Conservation (phyloP, 2,113 vertebrate species). For the Neolamprologus sp. region DNA sequence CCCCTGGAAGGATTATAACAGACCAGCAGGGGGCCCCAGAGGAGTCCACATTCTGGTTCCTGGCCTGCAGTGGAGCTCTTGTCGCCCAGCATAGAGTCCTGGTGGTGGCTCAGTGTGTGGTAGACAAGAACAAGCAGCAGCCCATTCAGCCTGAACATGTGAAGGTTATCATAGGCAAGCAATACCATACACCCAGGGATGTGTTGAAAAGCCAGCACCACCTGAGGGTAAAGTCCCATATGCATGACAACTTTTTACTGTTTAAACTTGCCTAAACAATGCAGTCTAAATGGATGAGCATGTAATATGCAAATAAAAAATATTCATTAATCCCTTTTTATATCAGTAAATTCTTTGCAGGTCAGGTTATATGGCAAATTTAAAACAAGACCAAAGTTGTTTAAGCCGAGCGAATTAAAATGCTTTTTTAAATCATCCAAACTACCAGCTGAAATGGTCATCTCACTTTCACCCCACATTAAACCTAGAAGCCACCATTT, state of each 20-base stretch:
- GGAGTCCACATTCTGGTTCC: slow-evolving; percentile 72
- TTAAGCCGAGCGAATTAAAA: background rate
- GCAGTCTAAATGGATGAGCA: background rate
- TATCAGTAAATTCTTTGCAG: background rate
- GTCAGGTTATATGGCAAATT: background rate
- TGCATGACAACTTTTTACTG: background rate
- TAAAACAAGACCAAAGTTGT: background rate
- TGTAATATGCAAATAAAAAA: background rate
- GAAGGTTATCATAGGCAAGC: slow-evolving; percentile 79
- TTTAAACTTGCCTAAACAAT: background rate
- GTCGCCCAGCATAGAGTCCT: slow-evolving; percentile 81
- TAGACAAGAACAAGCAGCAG: slow-evolving; percentile 70
- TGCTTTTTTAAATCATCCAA: background rate
- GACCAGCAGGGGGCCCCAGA: slow-evolving; percentile 38
- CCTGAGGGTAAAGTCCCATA: slow-evolving; percentile 68
- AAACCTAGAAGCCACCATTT: background rate
- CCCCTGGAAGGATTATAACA: background rate
- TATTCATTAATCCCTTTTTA: background rate
- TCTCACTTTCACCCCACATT: background rate
- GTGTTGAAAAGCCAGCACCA: slow-evolving; percentile 77
- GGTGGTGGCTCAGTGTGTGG: slow-evolving; percentile 85
- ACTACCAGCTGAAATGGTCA: background rate
- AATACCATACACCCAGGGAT: slow-evolving; percentile 71
- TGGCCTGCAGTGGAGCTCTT: slow-evolving; percentile 87
- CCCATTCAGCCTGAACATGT: slow-evolving; percentile 75